Evolutionary conservation across 2,797 vertebrate species (phyloP).

Genomic region (Micrastur ruficollis): DNA sequence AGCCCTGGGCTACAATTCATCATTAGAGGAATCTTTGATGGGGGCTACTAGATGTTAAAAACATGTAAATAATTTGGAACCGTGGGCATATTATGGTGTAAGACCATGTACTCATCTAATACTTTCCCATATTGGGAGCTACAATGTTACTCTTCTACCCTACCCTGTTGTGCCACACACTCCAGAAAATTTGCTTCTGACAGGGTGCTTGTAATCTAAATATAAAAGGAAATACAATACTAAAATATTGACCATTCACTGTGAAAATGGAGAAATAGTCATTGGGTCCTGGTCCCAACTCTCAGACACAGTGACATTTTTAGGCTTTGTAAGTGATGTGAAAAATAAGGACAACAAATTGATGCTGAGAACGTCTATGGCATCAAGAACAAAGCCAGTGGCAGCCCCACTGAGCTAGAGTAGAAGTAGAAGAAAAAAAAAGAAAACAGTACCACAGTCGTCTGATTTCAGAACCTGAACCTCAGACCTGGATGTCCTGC

Average conservation of each 20-base stretch:
- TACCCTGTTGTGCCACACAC: background rate
- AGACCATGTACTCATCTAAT: background rate
- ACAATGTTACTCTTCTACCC: background rate
- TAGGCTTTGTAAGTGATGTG: background rate
- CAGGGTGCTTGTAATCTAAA: background rate
- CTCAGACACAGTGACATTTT: background rate
- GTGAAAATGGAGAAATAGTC: background rate
- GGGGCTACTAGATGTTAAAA: background rate
- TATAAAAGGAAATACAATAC: background rate
- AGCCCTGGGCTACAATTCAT: background rate
- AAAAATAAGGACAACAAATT: background rate
- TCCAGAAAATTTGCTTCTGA: background rate
- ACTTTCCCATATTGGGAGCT: background rate
- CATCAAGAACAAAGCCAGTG: background rate
- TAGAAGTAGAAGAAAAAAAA: no score
- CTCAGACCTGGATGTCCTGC: no score
- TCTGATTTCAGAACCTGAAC: no score
- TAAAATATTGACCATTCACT: background rate
- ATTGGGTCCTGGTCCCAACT: background rate
- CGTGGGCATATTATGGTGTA: background rate
- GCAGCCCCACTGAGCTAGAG: background rate
- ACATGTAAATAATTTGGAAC: background rate
- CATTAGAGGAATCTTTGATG: background rate
- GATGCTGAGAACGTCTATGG: background rate
- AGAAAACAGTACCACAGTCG: no score